Evolutionary conservation across 2,113 vertebrate genomes (phyloP).

Genomic region (Acrocephalus arundinaceus): DNA sequence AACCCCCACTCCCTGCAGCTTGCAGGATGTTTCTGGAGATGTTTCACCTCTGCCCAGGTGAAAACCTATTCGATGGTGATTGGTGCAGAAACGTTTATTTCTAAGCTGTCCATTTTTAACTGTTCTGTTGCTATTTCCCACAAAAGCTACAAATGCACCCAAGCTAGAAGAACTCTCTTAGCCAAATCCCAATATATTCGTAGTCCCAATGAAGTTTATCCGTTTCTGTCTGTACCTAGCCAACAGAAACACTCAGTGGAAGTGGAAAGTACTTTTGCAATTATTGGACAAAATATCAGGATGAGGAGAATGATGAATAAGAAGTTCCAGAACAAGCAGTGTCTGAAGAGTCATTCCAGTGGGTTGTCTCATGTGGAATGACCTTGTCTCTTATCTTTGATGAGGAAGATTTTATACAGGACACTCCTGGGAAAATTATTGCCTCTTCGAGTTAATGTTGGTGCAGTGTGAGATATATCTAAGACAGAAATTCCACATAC

Average conservation of each 20-base stretch:
- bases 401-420: neutral
- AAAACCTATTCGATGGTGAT: neutral
- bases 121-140: neutral
- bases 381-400: neutral
- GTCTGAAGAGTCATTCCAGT: slow-evolving; percentile 1
- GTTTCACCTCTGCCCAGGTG: neutral
- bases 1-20: neutral
- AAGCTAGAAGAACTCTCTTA: neutral
- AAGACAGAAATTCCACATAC: neutral
- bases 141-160: neutral
- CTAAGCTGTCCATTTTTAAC: neutral
- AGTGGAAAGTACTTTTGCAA: neutral
- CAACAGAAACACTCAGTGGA: neutral
- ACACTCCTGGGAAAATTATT: neutral
- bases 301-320: neutral
- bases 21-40: neutral
- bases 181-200: neutral
- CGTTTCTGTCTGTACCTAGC: neutral
- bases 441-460: neutral
- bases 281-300: neutral
- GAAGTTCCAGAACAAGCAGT: neutral
- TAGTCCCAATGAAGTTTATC: neutral
- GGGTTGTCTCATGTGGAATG: neutral
- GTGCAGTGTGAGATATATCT: neutral
- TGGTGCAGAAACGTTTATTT: neutral